phyloP scores from a whole-genome alignment of 2,113 vertebrate genomes.

The Helogale parvula region DNA sequence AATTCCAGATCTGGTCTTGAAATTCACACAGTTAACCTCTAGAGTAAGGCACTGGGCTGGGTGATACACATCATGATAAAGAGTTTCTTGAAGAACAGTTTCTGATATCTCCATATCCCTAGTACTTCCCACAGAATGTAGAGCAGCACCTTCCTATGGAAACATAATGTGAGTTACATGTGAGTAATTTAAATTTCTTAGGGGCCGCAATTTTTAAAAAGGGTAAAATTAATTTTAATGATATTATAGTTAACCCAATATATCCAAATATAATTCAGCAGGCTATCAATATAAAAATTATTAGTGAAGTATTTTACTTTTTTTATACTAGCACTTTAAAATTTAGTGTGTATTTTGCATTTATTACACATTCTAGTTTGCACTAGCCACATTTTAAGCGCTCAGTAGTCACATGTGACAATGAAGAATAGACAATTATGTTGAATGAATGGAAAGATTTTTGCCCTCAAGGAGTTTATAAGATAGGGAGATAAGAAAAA shows the following conservation, averaged over 20 bases:
- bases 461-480: neutral
- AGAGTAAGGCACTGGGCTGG: neutral
- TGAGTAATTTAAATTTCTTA: neutral
- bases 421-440: neutral
- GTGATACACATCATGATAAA: neutral
- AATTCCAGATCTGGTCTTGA: neutral
- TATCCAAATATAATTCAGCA: conserved; percentile 32
- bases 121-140: neutral
- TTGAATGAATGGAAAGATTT: neutral
- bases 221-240: neutral
- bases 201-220: neutral
- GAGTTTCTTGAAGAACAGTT: neutral
- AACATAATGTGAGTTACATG: neutral
- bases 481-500: neutral
- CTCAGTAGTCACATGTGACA: neutral
- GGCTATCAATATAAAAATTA: neutral
- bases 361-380: neutral
- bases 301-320: neutral
- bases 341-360: neutral
- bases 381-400: neutral
- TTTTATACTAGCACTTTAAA: neutral
- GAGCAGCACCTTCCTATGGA: neutral
- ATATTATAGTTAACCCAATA: neutral
- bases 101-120: neutral
- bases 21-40: neutral